Percentiles rank a stretch among this genome's conserved stretches.
Conservation (phyloP, 1,140 invertebrate species). For the Macrobrachium nipponense region DNA sequence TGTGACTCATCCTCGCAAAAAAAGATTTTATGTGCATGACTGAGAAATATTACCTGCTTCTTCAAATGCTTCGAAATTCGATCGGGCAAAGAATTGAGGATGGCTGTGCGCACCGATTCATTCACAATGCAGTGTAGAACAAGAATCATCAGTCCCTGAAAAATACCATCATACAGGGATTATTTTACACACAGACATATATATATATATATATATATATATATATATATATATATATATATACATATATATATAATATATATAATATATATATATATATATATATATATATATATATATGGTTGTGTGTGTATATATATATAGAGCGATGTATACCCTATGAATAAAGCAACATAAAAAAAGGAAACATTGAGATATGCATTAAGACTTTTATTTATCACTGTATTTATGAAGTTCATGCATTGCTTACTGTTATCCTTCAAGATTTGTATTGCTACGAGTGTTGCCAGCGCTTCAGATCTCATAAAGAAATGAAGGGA, state of each 20-base stretch:
- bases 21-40: too few species aligned
- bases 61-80: neutral
- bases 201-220: neutral
- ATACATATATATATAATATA: neutral
- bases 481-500: neutral
- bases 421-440: neutral
- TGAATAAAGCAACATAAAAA: neutral
- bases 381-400: neutral
- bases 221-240: neutral
- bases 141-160: conserved; percentile 62
- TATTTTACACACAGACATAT: neutral
- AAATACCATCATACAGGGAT: neutral
- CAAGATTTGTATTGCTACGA: neutral
- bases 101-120: conserved; percentile 27
- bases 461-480: neutral
- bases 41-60: neutral
- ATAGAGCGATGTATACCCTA: too few species aligned
- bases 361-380: neutral
- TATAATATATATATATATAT: too few species aligned
- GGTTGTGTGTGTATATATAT: too few species aligned
- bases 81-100: conserved; percentile 38
- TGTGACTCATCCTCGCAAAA: too few species aligned
- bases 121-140: conserved; percentile 57
- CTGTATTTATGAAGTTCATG: neutral
- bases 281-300: too few species aligned